Percentiles rank a stretch among this genome's conserved stretches.
phyloP scores from a whole-genome alignment of 2,888 invertebrate genomes.

The Chydorus sphaericus region DNA sequence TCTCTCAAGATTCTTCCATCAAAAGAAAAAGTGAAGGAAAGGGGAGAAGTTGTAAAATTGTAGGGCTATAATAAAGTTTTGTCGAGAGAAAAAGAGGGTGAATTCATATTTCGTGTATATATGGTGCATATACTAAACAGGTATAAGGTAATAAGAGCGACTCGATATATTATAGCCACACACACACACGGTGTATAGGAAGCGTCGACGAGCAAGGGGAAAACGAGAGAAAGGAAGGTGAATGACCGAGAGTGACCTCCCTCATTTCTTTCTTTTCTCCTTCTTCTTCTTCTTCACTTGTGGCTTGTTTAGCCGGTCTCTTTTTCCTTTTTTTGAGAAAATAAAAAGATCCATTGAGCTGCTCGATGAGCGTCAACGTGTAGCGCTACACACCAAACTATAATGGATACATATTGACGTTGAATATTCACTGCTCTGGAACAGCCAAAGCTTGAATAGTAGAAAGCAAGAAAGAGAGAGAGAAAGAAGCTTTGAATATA shows the following conservation, averaged over 20 bases:
- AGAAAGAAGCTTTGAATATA: not conserved
- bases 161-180: not conserved
- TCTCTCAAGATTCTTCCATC: too few relatives aligned
- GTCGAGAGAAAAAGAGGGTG: not conserved
- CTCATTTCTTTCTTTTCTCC: not conserved
- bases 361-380: too few relatives aligned
- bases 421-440: too few relatives aligned
- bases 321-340: not conserved
- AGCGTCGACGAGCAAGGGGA: not conserved
- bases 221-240: conserved; percentile 3
- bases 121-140: not conserved
- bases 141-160: not conserved
- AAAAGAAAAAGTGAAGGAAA: not conserved
- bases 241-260: conserved; percentile 12
- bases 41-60: not conserved
- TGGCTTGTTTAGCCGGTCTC: too few relatives aligned
- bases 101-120: not conserved
- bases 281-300: not conserved
- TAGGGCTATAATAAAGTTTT: not conserved
- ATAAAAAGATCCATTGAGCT: too few relatives aligned
- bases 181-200: not conserved
- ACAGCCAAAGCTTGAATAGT: not conserved
- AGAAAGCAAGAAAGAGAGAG: not conserved
- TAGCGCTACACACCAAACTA: too few relatives aligned
- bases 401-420: too few relatives aligned